A percentile compares a stretch with the other conserved stretches of the same genome.
Evolutionary conservation across 2,888 invertebrate species (phyloP).

Genomic region (Drosophila helvetica): DNA sequence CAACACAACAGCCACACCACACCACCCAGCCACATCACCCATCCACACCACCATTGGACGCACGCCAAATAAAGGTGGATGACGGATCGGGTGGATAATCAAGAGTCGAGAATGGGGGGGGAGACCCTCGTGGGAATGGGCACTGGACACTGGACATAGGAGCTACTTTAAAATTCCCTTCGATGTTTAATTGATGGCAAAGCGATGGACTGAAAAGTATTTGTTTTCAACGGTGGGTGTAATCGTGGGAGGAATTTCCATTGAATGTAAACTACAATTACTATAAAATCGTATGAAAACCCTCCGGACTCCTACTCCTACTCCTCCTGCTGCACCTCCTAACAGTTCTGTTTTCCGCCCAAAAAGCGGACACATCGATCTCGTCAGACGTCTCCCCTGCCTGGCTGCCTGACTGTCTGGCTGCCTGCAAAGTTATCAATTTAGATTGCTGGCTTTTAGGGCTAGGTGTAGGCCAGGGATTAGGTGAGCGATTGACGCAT

Average conservation of each 20-base stretch:
- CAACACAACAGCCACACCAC: constrained; percentile 24
- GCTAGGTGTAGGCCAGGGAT: background rate
- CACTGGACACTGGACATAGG: background rate
- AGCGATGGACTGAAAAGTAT: background rate
- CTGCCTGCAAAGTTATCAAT: background rate
- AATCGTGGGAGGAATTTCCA: background rate
- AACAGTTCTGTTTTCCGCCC: too few species aligned
- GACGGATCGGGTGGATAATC: too few species aligned
- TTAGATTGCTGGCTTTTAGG: background rate
- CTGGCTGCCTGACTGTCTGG: background rate
- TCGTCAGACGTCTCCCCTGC: too few species aligned
- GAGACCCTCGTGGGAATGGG: too few species aligned
- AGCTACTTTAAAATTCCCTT: background rate
- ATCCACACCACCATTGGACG: background rate
- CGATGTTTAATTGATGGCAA: background rate
- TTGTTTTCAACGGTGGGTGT: background rate
- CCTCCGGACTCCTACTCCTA: too few species aligned
- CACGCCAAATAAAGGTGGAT: background rate
- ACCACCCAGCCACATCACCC: background rate
- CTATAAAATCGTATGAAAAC: too few species aligned
- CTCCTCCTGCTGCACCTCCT: too few species aligned
- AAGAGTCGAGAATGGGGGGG: too few species aligned
- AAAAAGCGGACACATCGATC: too few species aligned
- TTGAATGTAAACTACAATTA: too few species aligned
- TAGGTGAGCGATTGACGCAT: constrained; percentile 12